Evolutionary conservation across 2,888 invertebrate species (phyloP).

Genomic region (Mantis religiosa): DNA sequence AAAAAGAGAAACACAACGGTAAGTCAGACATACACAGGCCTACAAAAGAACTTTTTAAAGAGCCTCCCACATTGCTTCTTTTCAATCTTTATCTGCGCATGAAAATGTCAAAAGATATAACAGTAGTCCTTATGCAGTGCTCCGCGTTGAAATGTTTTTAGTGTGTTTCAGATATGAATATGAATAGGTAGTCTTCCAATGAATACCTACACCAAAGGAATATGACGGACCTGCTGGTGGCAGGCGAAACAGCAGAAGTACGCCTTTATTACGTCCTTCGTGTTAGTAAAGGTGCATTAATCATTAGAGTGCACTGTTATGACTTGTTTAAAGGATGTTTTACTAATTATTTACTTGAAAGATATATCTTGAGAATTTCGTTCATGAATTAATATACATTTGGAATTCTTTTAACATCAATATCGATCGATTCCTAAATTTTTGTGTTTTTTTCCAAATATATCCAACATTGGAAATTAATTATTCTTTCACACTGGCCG

Average conservation of each 20-base stretch:
- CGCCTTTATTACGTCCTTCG: not conserved
- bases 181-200: not conserved
- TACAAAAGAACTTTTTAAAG: not conserved
- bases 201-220: not conserved
- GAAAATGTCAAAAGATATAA: not conserved
- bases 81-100: not conserved
- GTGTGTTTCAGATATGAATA: not conserved
- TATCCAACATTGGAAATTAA: too few relatives aligned
- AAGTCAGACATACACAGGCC: not conserved
- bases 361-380: too few relatives aligned
- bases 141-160: not conserved
- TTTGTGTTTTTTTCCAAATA: too few relatives aligned
- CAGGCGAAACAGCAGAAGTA: not conserved
- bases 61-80: not conserved
- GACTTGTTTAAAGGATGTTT: too few relatives aligned
- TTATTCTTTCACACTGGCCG: too few relatives aligned
- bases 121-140: not conserved
- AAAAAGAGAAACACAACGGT: not conserved
- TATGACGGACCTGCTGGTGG: not conserved
- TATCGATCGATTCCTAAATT: too few relatives aligned
- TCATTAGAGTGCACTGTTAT: too few relatives aligned
- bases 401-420: too few relatives aligned
- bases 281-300: too few relatives aligned
- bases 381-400: too few relatives aligned
- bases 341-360: too few relatives aligned